A percentile compares a stretch with the other conserved stretches of the same genome.
These are phyloP conservation scores for Rostratula benghalensis DNA, from an alignment of 2,113 vertebrate genomes.

Conservation along the genomic window DNA sequence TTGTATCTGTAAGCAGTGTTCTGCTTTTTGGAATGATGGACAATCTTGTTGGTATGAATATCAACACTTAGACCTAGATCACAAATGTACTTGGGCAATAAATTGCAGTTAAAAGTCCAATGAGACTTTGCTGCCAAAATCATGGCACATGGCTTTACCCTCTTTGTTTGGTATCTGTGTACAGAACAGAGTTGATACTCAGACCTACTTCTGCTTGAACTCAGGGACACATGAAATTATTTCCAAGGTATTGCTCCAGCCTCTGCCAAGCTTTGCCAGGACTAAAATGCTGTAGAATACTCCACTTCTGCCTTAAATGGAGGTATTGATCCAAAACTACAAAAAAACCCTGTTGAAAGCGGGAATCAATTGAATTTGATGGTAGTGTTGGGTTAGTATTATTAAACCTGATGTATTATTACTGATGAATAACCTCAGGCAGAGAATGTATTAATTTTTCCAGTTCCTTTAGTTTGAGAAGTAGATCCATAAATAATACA, in stretches of 20 bases:
- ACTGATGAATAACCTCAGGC: background rate
- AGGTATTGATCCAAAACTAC: background rate
- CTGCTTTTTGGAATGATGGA: background rate
- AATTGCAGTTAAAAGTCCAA: background rate
- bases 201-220: background rate
- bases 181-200: background rate
- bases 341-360: background rate
- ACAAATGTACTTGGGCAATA: background rate
- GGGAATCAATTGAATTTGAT: background rate
- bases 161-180: background rate
- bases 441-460: background rate
- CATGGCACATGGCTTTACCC: background rate
- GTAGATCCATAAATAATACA: constrained; percentile 32
- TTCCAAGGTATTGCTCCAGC: background rate
- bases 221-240: background rate
- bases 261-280: background rate
- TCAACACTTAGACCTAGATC: background rate
- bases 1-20: background rate
- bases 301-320: background rate
- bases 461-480: background rate
- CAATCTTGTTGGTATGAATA: background rate
- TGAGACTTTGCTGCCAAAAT: background rate
- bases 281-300: background rate
- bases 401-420: background rate
- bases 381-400: background rate